Conservation (phyloP, 1,140 invertebrate genomes). For the Cotesia chilonis region DNA sequence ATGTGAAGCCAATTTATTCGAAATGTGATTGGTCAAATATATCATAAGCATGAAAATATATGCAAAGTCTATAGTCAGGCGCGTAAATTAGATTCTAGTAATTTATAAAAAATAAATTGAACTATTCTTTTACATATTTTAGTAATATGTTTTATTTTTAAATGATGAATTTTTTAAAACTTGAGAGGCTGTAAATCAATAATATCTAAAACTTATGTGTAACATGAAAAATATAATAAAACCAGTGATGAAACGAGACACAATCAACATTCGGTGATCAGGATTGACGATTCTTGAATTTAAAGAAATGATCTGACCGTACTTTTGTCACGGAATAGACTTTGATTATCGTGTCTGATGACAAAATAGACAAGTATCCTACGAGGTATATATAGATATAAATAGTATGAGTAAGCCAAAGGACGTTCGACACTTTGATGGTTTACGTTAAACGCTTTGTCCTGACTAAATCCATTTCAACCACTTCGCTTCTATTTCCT, state of each 20-base stretch:
- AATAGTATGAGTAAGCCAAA: background rate
- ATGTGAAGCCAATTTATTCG: no score
- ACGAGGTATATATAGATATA: slow-evolving; percentile 4
- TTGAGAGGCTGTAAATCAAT: no score
- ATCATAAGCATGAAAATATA: no score
- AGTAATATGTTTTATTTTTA: no score
- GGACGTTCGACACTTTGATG: slow-evolving; percentile 33
- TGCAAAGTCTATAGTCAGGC: no score
- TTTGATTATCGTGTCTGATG: slow-evolving; percentile 26
- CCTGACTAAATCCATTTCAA: slow-evolving; percentile 14
- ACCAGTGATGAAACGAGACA: background rate
- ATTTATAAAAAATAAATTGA: no score
- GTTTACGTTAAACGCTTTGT: slow-evolving; percentile 31
- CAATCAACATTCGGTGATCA: slow-evolving; percentile 31
- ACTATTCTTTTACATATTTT: no score
- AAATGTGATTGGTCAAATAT: no score
- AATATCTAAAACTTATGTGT: background rate
- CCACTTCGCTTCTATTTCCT: slow-evolving; percentile 23
- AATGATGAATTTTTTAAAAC: no score
- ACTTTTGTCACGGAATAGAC: slow-evolving; percentile 26
- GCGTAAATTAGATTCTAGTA: no score
- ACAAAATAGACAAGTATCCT: slow-evolving; percentile 17
- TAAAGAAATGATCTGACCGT: slow-evolving; percentile 28
- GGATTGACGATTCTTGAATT: background rate
- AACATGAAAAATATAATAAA: background rate